phyloP scores from a whole-genome alignment of 2,113 vertebrate genomes.

The Eonycteris spelaea region DNA sequence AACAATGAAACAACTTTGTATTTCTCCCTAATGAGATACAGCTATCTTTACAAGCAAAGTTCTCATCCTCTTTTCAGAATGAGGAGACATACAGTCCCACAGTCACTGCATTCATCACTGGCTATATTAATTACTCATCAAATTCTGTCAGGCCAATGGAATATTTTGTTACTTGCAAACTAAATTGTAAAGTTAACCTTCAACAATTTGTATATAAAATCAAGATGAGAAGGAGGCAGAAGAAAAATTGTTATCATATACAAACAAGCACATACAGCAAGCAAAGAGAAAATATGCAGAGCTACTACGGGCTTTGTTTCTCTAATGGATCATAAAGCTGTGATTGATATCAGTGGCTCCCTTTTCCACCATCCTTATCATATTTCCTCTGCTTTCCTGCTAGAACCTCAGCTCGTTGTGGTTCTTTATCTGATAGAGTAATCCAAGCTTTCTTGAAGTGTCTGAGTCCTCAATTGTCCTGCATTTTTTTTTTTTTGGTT shows the following conservation, averaged over 20 bases:
- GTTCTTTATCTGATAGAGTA: background rate
- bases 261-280: background rate
- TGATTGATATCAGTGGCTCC: background rate
- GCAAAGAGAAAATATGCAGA: background rate
- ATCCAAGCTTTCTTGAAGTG: background rate
- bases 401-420: background rate
- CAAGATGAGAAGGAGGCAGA: background rate
- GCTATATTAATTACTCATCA: background rate
- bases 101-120: background rate
- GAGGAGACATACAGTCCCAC: background rate
- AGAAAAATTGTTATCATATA: background rate
- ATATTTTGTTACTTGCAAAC: background rate
- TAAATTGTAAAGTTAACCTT: background rate
- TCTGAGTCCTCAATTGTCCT: background rate
- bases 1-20: background rate
- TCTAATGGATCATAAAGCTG: background rate
- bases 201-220: background rate
- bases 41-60: background rate
- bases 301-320: background rate
- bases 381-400: background rate
- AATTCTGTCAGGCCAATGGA: background rate
- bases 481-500: background rate
- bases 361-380: background rate
- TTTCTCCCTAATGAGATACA: background rate
- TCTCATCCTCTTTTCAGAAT: background rate